Conservation (phyloP, 2,113 vertebrate species). For the Mormyrus iriodes region DNA sequence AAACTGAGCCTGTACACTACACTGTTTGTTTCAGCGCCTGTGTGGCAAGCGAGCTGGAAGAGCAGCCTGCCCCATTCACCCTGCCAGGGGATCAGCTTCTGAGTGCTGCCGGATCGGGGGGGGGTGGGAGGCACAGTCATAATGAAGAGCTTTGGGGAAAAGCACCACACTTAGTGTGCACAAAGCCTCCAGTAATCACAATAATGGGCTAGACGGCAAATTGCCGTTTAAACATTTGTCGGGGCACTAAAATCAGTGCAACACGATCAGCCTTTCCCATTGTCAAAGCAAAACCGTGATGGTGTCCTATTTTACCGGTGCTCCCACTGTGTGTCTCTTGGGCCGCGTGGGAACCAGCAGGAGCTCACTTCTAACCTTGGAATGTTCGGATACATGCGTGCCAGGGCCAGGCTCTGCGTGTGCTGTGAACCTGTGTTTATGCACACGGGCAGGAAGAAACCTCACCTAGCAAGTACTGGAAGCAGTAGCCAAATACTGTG, state of each 20-base stretch:
- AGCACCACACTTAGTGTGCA: neutral
- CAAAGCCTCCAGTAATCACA: neutral
- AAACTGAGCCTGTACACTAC: neutral
- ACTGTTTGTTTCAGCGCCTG: neutral
- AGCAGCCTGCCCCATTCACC: neutral
- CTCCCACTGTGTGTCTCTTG: neutral
- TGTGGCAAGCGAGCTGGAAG: neutral
- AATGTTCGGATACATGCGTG: neutral
- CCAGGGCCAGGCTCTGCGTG: neutral
- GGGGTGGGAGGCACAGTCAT: neutral
- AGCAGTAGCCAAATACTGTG: neutral
- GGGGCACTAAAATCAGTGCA: neutral
- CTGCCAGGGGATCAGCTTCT: conserved; percentile 15
- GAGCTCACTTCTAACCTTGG: neutral
- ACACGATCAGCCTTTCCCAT: neutral
- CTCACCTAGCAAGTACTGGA: neutral
- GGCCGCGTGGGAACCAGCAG: neutral
- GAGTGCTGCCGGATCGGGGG: neutral
- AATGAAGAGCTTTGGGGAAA: neutral
- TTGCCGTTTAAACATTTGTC: neutral
- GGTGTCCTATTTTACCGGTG: neutral
- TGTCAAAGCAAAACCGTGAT: neutral
- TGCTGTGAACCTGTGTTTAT: neutral
- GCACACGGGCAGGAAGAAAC: neutral
- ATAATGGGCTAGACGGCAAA: neutral